Percentiles rank a stretch among this genome's conserved stretches.
Evolutionary conservation across 2,888 invertebrate genomes (phyloP).

Genomic region (Altica lythri): DNA sequence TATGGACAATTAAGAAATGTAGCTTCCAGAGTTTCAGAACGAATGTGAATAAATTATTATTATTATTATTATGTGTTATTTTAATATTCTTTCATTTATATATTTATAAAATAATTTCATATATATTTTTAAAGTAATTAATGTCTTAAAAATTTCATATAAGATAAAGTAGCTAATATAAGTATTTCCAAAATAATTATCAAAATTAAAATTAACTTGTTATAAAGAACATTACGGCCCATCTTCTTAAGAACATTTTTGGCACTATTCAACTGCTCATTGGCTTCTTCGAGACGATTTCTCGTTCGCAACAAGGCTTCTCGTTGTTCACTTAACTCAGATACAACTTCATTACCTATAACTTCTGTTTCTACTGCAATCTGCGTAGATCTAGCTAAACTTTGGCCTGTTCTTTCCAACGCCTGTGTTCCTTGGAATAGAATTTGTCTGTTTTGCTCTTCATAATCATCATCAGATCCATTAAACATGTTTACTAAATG

Average conservation of each 20-base stretch:
- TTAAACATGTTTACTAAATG: constrained; percentile 11
- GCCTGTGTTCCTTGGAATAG: constrained; percentile 62
- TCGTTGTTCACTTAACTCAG: constrained; percentile 75
- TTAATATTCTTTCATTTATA: background rate
- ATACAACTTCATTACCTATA: constrained; percentile 76
- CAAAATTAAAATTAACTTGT: constrained; percentile 73
- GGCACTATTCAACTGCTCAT: constrained; percentile 70
- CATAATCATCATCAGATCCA: constrained; percentile 54
- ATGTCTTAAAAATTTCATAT: constrained; percentile 63
- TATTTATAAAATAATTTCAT: constrained; percentile 1
- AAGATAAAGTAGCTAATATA: constrained; percentile 67
- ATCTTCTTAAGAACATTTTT: constrained; percentile 68
- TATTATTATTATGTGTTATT: constrained; percentile 30
- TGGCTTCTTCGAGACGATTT: constrained; percentile 71
- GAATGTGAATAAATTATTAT: constrained; percentile 67
- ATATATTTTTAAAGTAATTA: constrained; percentile 21
- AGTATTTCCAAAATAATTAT: constrained; percentile 74
- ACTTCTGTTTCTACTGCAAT: constrained; percentile 78
- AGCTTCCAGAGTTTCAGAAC: constrained; percentile 80
- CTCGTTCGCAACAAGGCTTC: constrained; percentile 72
- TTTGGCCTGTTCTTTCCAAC: constrained; percentile 66
- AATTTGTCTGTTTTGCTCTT: constrained; percentile 63
- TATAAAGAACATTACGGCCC: constrained; percentile 72
- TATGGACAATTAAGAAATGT: constrained; percentile 92
- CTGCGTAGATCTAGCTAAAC: constrained; percentile 71